phyloP scores from a whole-genome alignment of 1,140 invertebrate genomes.

The Zophobas morio region DNA sequence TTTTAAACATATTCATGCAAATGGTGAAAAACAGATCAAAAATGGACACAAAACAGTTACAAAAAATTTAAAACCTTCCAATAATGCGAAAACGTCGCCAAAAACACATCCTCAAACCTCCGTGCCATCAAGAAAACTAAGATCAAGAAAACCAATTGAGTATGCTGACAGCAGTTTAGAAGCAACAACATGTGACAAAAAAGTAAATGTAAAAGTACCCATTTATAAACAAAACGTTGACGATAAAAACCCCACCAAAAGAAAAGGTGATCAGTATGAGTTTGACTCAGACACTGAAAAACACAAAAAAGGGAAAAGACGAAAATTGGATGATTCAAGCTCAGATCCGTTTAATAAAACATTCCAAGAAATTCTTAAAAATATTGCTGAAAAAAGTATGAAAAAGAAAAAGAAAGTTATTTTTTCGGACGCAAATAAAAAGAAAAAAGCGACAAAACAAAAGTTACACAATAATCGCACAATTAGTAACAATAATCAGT shows the following conservation, averaged over 20 bases:
- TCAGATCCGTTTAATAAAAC: conserved; percentile 30
- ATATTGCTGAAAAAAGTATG: neutral
- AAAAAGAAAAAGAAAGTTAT: neutral
- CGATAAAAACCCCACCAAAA: conserved; percentile 1
- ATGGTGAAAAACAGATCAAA: too few species aligned
- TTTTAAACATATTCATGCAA: too few species aligned
- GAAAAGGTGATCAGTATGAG: conserved; percentile 23
- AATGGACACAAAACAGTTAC: too few species aligned
- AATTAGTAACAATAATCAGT: neutral
- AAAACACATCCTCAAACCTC: neutral
- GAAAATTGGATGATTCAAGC: conserved; percentile 19
- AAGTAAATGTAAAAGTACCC: neutral
- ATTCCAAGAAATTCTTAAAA: conserved; percentile 9
- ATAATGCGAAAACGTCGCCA: neutral
- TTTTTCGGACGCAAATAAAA: neutral
- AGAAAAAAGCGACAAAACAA: neutral
- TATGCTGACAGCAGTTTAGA: conserved; percentile 31
- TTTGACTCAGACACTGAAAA: conserved; percentile 43
- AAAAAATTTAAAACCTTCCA: too few species aligned
- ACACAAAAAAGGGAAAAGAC: neutral
- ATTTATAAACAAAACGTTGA: conserved; percentile 23
- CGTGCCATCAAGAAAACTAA: neutral
- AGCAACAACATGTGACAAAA: neutral
- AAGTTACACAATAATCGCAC: neutral
- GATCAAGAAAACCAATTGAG: neutral